Evolutionary conservation across 2,888 invertebrate genomes (phyloP).

Genomic region (Mythimna impura): DNA sequence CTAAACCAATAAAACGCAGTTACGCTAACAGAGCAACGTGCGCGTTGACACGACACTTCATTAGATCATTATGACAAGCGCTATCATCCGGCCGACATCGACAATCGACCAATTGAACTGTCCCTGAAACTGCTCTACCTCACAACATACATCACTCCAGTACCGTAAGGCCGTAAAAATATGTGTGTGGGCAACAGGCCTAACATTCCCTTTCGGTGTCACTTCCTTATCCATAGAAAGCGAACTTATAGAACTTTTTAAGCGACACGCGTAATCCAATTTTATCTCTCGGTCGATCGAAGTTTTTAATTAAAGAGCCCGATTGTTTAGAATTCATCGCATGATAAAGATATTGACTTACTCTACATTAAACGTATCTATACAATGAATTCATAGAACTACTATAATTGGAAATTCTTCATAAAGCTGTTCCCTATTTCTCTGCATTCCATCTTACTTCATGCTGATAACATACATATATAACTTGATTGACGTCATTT

Average conservation of each 20-base stretch:
- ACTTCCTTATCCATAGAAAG: constrained; percentile 19
- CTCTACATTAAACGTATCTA: constrained; percentile 14
- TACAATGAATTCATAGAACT: constrained; percentile 16
- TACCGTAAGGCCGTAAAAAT: too few species aligned
- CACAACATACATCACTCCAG: constrained; percentile 9
- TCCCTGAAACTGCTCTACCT: constrained; percentile 42
- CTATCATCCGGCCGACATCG: constrained; percentile 69
- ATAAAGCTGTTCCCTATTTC: constrained; percentile 3
- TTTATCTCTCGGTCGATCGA: constrained; percentile 5
- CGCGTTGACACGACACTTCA: constrained; percentile 56
- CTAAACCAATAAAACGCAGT: constrained; percentile 21
- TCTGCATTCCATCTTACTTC: constrained; percentile 8
- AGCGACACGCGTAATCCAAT: constrained; percentile 1
- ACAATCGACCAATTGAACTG: constrained; percentile 65
- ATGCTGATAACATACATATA: constrained; percentile 22
- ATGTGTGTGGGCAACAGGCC: neutral
- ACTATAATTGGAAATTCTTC: constrained; percentile 12
- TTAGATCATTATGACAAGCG: constrained; percentile 67
- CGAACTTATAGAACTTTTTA: constrained; percentile 12
- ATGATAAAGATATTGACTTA: constrained; percentile 9
- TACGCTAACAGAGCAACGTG: constrained; percentile 47
- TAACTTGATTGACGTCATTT: neutral
- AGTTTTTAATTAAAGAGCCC: constrained; percentile 12
- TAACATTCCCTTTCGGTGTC: neutral
- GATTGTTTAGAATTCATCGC: constrained; percentile 3